Base-by-base conservation (phyloP, 2,888 invertebrate genomes). In the Pandemis heparana region DNA sequence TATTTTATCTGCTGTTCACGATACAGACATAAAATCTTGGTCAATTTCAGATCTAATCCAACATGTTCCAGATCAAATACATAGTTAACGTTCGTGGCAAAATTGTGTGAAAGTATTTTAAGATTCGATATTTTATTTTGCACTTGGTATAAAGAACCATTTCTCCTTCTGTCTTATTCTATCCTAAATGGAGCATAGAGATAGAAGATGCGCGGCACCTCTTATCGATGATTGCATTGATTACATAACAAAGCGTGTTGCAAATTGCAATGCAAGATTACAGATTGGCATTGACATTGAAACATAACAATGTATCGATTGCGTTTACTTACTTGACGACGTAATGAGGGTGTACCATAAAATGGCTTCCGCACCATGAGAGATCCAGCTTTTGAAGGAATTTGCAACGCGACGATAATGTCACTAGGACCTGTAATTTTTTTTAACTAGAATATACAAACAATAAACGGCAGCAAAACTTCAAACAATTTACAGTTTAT, bases 301-400 rank as follows among this genome's bases (percentile, higher is more conserved):
- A 23, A n/a, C 9, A 12, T 18, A 59, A 60, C 71, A 65, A 62
- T 66, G 64, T 48, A 48, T 65, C 18, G 46, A 66, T 70, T 60
- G 60, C 48, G 61, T 75, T 65, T 4, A 87, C 94, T 91, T 66
- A 94, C 94, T 89, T 87, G 46, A 90, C 88, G 1, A 94, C 86
- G 51, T 85, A 90, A 80, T 85, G 81, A 1, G 92, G 77, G 60
- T 87, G 86, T 70, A 94, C 88, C 92, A 91, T 92, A 74, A 85
- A 86, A 85, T 92, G 92, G 78, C 96, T 96, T n/a, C 98, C 97
- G 85, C 98, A 98, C 98, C 98, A 98, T 0, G 98, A 98, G 5
- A 98, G 89, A 87, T 98, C 98, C 46, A 99, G 87, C 85, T 96
- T 96, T 83, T 97, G 97, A 64, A 98, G 91, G 83, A 95, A 95